Conservation (phyloP, 2,797 vertebrate species). For the Semotilus atromaculatus region DNA sequence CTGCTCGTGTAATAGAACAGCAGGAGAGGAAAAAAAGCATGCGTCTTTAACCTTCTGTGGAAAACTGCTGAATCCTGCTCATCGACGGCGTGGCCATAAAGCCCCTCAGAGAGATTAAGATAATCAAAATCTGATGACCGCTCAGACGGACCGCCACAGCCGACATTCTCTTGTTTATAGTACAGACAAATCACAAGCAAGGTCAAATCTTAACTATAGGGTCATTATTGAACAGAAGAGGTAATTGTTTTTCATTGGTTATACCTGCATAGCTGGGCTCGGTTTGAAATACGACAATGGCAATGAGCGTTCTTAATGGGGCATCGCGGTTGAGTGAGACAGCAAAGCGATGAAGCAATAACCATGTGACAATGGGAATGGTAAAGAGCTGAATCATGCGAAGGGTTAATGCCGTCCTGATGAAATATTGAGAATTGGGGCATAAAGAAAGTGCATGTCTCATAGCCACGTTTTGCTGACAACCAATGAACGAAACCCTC, state of each 20-base stretch:
- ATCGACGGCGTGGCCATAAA: constrained; percentile 54
- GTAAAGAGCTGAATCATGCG: constrained; percentile 26
- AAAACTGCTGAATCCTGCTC: constrained; percentile 50
- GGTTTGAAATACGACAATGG: constrained; percentile 25
- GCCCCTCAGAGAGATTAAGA: constrained; percentile 42
- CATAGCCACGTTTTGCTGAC: constrained; percentile 48
- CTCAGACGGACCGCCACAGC: constrained; percentile 4
- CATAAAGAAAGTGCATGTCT: constrained; percentile 44
- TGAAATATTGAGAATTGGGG: constrained; percentile 53
- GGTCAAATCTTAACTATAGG: constrained; percentile 49
- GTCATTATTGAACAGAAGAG: constrained; percentile 15
- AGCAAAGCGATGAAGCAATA: constrained; percentile 1
- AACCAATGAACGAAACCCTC: constrained; percentile 42
- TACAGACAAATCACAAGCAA: constrained; percentile 45
- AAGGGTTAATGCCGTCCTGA: constrained; percentile 51
- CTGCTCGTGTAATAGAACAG: constrained; percentile 56
- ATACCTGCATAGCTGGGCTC: constrained; percentile 8
- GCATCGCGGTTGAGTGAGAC: constrained; percentile 22
- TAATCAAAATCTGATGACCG: constrained; percentile 55
- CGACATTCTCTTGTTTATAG: constrained; percentile 47
- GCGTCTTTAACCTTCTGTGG: constrained; percentile 58
- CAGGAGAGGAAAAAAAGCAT: constrained; percentile 31
- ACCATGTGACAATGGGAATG: neutral
- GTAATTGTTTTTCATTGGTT: constrained; percentile 49
- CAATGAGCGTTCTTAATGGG: constrained; percentile 32